These are phyloP conservation scores for Aurelia coerulea DNA, from an alignment of 30 jellyfish, hydroid and myxozoan genomes.

Conservation along the genomic window DNA sequence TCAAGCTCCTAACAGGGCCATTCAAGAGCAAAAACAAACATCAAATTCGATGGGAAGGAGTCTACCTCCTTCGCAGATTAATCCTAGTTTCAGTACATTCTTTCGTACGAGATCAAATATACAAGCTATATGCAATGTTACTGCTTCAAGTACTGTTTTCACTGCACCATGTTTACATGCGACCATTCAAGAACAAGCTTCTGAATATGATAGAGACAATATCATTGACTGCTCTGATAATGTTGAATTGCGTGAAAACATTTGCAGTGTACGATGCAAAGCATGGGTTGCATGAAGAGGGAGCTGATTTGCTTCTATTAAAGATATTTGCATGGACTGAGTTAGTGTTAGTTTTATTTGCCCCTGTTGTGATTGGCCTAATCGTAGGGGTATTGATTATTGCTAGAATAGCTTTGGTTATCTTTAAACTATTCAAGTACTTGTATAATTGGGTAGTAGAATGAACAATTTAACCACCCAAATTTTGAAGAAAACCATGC, in stretches of 20 bases:
- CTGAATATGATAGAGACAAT: conserved; percentile 44
- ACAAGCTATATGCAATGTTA: conserved; percentile 14
- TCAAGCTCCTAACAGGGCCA: conserved; percentile 14
- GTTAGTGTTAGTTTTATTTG: neutral
- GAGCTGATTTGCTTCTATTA: neutral
- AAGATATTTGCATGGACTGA: neutral
- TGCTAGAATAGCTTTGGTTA: neutral
- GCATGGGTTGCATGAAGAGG: neutral
- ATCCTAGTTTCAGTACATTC: conserved; percentile 2
- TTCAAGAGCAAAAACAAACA: neutral
- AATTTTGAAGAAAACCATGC: too few species aligned
- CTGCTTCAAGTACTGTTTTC: conserved; percentile 35
- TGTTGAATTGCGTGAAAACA: conserved; percentile 11
- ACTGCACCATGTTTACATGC: conserved; percentile 22
- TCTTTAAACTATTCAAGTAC: neutral
- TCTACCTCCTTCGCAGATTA: conserved; percentile 41
- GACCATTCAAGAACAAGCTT: conserved; percentile 48
- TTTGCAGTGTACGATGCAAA: conserved; percentile 5
- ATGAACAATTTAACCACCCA: too few species aligned
- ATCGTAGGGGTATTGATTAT: neutral
- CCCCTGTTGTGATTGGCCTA: neutral
- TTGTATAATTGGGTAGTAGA: too few species aligned
- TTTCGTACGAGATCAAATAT: conserved; percentile 18
- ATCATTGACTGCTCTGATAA: conserved; percentile 34
- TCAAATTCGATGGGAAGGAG: conserved; percentile 51